A percentile compares a stretch with the other conserved stretches of the same genome.
Evolutionary conservation across 2,113 vertebrate genomes (phyloP).

Genomic region (Podilymbus podiceps): DNA sequence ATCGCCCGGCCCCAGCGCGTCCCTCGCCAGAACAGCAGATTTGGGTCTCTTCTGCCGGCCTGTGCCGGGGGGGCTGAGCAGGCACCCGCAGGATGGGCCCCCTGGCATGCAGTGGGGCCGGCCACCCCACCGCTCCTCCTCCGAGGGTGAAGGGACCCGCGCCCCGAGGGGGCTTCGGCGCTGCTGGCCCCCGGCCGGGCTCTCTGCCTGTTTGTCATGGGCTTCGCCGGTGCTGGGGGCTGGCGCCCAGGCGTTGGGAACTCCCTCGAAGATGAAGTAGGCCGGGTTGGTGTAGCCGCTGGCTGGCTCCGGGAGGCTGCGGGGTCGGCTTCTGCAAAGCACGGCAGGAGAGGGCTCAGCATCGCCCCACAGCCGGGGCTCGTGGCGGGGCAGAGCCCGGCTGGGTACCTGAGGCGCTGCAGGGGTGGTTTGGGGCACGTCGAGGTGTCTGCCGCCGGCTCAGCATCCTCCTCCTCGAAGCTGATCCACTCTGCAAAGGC

Average conservation of each 20-base stretch:
- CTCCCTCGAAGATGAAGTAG: conserved; percentile 86
- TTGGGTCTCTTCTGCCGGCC: conserved; percentile 18
- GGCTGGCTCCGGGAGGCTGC: conserved; percentile 57
- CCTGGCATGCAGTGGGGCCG: not conserved
- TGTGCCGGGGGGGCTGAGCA: accelerated
- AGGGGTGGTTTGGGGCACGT: not conserved
- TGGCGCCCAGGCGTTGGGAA: conserved; percentile 51
- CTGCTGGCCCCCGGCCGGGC: not conserved
- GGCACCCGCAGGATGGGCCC: accelerated
- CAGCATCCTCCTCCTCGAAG: conserved; percentile 71
- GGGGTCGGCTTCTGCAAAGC: conserved; percentile 61
- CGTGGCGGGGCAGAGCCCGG: accelerated
- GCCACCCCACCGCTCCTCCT: not conserved
- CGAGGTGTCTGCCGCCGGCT: accelerated
- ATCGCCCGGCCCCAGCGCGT: conserved; percentile 43
- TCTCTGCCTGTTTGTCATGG: conserved; percentile 26
- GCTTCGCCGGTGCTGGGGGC: not conserved
- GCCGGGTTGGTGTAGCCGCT: conserved; percentile 86
- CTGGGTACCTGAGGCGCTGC: not conserved
- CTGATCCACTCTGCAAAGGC: conserved; percentile 79
- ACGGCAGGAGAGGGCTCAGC: not conserved
- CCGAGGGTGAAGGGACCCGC: not conserved
- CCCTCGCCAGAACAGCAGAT: not conserved
- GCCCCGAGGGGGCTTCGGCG: not conserved
- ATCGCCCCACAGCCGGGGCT: not conserved